Conservation (phyloP, 2,888 invertebrate genomes). For the Sminthurinus aureus region DNA sequence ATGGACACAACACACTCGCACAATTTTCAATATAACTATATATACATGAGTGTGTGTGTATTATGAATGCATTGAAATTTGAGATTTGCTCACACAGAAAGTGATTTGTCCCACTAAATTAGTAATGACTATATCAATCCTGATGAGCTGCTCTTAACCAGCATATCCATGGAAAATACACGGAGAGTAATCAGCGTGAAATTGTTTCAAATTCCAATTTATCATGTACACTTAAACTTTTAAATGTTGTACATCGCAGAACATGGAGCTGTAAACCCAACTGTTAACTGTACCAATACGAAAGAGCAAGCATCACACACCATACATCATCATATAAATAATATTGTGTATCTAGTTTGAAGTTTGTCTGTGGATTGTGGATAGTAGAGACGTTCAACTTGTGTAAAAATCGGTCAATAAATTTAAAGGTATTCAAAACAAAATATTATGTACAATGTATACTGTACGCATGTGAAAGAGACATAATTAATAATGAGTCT, state of each 20-base stretch:
- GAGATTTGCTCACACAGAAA: neutral
- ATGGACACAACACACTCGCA: neutral
- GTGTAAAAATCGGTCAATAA: neutral
- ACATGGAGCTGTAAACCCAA: neutral
- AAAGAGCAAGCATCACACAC: too few relatives aligned
- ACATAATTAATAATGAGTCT: neutral
- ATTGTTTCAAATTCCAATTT: constrained; percentile 24
- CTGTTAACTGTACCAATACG: neutral
- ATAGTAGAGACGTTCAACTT: neutral
- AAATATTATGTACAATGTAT: neutral
- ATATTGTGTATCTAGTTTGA: too few relatives aligned
- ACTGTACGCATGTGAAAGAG: neutral
- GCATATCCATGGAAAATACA: constrained; percentile 27
- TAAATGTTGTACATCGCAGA: neutral
- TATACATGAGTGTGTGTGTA: neutral
- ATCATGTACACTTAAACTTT: constrained; percentile 5
- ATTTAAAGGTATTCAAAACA: neutral
- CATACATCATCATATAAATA: too few relatives aligned
- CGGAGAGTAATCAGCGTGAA: constrained; percentile 30
- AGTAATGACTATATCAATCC: constrained; percentile 35
- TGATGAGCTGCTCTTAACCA: constrained; percentile 28
- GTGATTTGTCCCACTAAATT: constrained; percentile 33
- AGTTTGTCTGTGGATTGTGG: too few relatives aligned
- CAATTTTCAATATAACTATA: neutral
- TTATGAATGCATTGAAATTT: neutral